A percentile compares a stretch with the other conserved stretches of the same genome.
phyloP scores from a whole-genome alignment of 2,888 invertebrate species.

The Neoitamus cyanurus region DNA sequence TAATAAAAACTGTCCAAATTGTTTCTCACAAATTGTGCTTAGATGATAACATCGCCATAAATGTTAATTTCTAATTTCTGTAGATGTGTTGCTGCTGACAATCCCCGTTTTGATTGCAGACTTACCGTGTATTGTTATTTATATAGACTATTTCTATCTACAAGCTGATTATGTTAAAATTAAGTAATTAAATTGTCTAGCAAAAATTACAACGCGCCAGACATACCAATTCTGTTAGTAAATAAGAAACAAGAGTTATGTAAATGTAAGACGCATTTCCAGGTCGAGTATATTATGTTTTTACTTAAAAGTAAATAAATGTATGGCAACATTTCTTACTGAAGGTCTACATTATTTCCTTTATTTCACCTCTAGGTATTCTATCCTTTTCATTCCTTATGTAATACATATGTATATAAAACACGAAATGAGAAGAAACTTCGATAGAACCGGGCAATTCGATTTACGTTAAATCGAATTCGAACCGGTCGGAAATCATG shows the following conservation, averaged over 20 bases:
- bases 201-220: neutral
- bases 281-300: constrained; percentile 20
- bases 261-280: neutral
- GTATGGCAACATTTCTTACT: constrained; percentile 13
- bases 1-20: neutral
- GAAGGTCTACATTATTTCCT: neutral
- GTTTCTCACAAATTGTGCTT: neutral
- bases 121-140: neutral
- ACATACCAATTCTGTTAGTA: neutral
- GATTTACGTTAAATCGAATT: too few species aligned
- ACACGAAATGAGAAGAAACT: neutral
- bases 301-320: constrained; percentile 15
- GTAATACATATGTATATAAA: neutral
- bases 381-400: neutral
- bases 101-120: neutral
- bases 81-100: neutral
- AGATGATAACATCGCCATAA: neutral
- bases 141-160: neutral
- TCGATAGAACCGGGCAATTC: too few species aligned
- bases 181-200: neutral
- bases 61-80: neutral
- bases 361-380: neutral
- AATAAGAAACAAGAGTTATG: neutral
- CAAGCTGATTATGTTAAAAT: neutral
- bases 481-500: too few species aligned